Evolutionary conservation across 2,888 invertebrate species (phyloP).

Genomic region (Plebejus melissa): DNA sequence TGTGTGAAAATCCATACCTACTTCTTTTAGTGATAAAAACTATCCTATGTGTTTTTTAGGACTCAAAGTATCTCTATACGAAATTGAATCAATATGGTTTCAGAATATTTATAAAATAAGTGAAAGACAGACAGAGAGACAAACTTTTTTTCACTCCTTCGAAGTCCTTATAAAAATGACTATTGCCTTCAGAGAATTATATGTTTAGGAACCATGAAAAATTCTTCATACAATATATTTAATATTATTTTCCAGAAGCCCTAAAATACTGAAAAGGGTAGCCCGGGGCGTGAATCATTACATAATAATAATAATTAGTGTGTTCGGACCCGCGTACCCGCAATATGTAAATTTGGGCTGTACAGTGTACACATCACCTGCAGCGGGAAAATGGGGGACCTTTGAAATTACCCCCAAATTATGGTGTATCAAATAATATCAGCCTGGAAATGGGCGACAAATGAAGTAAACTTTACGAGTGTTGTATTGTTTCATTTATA

Average conservation of each 20-base stretch:
- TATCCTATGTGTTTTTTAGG: too few relatives aligned
- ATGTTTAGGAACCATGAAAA: background rate
- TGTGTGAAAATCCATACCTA: background rate
- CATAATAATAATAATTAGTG: constrained; percentile 15
- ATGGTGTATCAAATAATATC: constrained; percentile 5
- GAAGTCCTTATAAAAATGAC: background rate
- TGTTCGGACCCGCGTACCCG: background rate
- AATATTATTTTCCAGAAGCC: background rate
- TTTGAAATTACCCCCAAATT: constrained; percentile 6
- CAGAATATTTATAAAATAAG: background rate
- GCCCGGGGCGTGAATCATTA: background rate
- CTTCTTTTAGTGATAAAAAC: too few relatives aligned
- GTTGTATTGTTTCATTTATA: background rate
- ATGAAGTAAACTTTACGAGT: background rate
- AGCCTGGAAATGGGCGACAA: background rate
- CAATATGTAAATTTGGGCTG: constrained; percentile 15
- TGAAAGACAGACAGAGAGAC: background rate
- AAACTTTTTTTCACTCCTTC: background rate
- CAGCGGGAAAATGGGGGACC: background rate
- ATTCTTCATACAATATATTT: background rate
- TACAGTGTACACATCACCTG: constrained; percentile 9
- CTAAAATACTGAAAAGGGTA: background rate
- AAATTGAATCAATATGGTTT: too few relatives aligned
- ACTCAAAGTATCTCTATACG: too few relatives aligned
- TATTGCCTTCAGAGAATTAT: background rate